Conservation (phyloP, 1,140 invertebrate genomes). For the Platyura marginata region DNA sequence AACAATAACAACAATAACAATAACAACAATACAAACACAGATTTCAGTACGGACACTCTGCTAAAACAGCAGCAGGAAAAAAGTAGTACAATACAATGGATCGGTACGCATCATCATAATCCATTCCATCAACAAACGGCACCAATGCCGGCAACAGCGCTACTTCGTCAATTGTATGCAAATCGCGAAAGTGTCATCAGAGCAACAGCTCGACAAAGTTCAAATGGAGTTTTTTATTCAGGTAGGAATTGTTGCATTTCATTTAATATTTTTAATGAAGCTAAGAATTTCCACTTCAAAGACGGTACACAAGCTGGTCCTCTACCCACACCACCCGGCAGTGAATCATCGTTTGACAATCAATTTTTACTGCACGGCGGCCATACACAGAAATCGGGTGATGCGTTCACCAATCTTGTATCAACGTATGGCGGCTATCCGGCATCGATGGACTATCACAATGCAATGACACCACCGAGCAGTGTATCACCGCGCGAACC, state of each 20-base stretch:
- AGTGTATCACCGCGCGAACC: slow-evolving; percentile 77
- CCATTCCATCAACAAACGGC: slow-evolving; percentile 44
- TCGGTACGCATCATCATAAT: slow-evolving; percentile 55
- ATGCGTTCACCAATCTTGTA: slow-evolving; percentile 36
- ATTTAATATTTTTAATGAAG: too few relatives aligned
- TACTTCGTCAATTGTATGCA: slow-evolving; percentile 76
- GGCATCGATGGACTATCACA: slow-evolving; percentile 56
- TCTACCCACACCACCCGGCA: slow-evolving; percentile 69
- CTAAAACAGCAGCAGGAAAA: slow-evolving; percentile 40
- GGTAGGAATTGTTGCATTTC: neutral
- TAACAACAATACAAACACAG: slow-evolving; percentile 39
- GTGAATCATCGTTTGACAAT: slow-evolving; percentile 58
- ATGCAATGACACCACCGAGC: slow-evolving; percentile 87
- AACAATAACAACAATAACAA: too few relatives aligned
- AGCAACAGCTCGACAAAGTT: slow-evolving; percentile 31
- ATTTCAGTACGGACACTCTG: slow-evolving; percentile 71
- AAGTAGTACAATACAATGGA: slow-evolving; percentile 80
- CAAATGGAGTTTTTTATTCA: slow-evolving; percentile 19
- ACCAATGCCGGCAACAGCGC: slow-evolving; percentile 57
- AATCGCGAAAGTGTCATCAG: slow-evolving; percentile 88
- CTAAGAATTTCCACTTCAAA: neutral
- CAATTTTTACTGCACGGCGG: slow-evolving; percentile 45
- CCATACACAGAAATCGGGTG: slow-evolving; percentile 31
- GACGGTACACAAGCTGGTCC: slow-evolving; percentile 38
- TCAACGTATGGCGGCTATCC: slow-evolving; percentile 43